Base-by-base conservation (phyloP, 1,140 invertebrate genomes). In the Venustaconcha ellipsiformis region DNA sequence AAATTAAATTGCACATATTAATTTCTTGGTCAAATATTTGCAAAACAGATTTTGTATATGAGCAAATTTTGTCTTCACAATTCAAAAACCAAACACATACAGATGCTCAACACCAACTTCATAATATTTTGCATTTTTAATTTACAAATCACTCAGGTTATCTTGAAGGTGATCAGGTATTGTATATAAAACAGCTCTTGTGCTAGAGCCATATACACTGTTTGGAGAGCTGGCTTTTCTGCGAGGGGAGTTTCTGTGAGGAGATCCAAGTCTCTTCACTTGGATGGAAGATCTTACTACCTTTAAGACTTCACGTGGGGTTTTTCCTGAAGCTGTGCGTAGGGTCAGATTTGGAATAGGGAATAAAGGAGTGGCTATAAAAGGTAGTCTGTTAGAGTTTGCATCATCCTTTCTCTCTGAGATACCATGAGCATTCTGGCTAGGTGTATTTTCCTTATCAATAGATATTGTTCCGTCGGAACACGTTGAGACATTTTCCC, bases 191-290 rank as follows among this genome's bases (percentile, higher is more conserved):
- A 70, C 18, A 14, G 74, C 59, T 17, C 63, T 18, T 20, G 56
- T 58, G 14, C 30, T 76, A 55, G 37, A 57, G 63, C 70, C 66
- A 2, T 66, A 37, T 17, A 65, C 13, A 23, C 70, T 76, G 4
- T 63, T 68, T 17, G 74, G 71, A 55, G 58, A 56, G 13, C 63
- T 63, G 2, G 67, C 60, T 60, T 70, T 70, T 56, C 57, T 48
- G 57, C 76, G 37, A 23, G 73, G 76, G 2, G 80, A 78, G 15
- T 80, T 76, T 56, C 74, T 15, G 59, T 82, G 80, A n/a, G 84
- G 85, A 4, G 84, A 85, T 20, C 75, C 74, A 2, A 87, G 79
- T 70, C 85, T 72, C 72, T 87, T 88, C 18, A 86, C 78, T 18
- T 88, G 87, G 11, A 81, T 77, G 15, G 86, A 85, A 6, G 83